These are phyloP conservation scores for Salvator merianae DNA, from an alignment of 2,113 vertebrate species.

Conservation along the genomic window DNA sequence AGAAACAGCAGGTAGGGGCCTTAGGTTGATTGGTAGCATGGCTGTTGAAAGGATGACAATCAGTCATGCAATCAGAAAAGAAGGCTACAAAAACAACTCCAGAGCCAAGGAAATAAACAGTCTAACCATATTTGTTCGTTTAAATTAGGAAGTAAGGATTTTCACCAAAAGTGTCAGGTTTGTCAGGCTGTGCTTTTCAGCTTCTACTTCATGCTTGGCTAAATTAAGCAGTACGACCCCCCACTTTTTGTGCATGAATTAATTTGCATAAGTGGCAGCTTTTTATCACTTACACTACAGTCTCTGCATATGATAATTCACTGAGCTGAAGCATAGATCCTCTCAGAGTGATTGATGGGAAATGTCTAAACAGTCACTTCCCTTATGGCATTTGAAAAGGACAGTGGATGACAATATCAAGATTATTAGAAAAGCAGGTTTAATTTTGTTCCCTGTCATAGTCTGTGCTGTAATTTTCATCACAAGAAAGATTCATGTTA, in stretches of 20 bases:
- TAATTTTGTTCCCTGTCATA: slow-evolving; percentile 50
- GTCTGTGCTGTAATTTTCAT: slow-evolving; percentile 25
- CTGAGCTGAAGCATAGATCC: background rate
- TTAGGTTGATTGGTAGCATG: background rate
- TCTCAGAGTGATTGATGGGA: slow-evolving; percentile 20
- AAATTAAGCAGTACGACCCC: slow-evolving; percentile 11
- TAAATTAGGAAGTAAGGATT: slow-evolving; percentile 15
- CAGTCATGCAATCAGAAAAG: background rate
- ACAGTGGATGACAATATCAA: slow-evolving; percentile 44
- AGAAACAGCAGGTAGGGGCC: background rate
- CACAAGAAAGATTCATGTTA: slow-evolving; percentile 37
- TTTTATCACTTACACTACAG: slow-evolving; percentile 35
- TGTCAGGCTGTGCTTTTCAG: slow-evolving; percentile 18
- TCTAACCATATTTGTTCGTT: slow-evolving; percentile 16
- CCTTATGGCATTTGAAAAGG: slow-evolving; percentile 30
- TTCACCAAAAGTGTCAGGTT: slow-evolving; percentile 29
- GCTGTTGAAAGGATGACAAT: background rate
- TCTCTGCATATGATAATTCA: slow-evolving; percentile 30
- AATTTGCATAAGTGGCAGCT: slow-evolving; percentile 40
- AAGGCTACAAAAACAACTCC: background rate
- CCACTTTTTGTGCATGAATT: slow-evolving; percentile 34
- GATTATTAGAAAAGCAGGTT: slow-evolving; percentile 38
- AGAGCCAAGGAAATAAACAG: background rate
- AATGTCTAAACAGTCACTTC: slow-evolving; percentile 31
- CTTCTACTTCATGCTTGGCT: slow-evolving; percentile 15